Evolutionary conservation across 2,797 vertebrate genomes (phyloP), one percentile per base, ranked within the genome.

Genomic region (Adrianichthys oophorus): DNA sequence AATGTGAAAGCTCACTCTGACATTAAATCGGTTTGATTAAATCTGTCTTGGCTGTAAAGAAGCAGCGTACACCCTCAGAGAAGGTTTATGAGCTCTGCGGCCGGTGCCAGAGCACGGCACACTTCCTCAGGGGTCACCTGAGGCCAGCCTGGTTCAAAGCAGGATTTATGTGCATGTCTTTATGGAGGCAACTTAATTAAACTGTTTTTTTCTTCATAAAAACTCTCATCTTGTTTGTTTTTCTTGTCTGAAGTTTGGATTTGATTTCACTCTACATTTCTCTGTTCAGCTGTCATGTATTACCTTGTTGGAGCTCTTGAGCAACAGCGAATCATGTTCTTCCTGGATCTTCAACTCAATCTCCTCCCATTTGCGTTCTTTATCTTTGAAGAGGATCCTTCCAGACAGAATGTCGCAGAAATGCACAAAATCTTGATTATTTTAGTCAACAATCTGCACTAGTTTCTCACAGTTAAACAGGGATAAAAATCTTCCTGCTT

Each of bases 361-460:
- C 80, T 96, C 95, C 52, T 96, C 96, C 95, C 96, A 98, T 69
- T 97, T 98, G 52, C 93, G 84, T 70, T 98, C 95, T 87, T 97
- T 96, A 86, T 98, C 95, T 83, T 98, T 98, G 92, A 98, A 98
- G 70, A 98, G 91, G 88, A 98, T 94, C 89, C 96, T 98, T 81
- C 85, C 85, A 23, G 52, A 50, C 56, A 56, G 51, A 56, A 59
- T 41, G 46, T 51, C 62, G 70, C 32, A 42, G 17, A 74, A 80
- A 57, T 3, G 41, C 48, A 70, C 52, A 5, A 64, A 62, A 61
- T 43, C 32, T 48, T 49, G 44, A 48, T 68, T 54, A 56, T 42
- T 51, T 29, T 56, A 50, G 23, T 47, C 47, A 48, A 32, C 29
- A 32, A 10, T 32, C 29, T 32, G 29, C 29, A 32, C 29, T 32